These are phyloP conservation scores for Maconellicoccus hirsutus DNA, from an alignment of 1,140 invertebrate species.

Conservation along the genomic window DNA sequence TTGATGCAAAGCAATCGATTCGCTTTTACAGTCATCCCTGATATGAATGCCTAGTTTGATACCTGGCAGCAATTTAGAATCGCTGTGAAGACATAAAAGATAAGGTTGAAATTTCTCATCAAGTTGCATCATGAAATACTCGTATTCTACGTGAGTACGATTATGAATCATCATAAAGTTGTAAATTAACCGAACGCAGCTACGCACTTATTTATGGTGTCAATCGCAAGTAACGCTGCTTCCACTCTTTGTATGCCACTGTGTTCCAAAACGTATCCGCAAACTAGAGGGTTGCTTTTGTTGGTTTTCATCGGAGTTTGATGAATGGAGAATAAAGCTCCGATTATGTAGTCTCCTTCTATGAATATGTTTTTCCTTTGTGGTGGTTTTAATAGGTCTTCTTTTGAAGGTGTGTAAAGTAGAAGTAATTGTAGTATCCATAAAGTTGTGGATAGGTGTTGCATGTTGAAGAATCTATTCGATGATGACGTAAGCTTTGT, in stretches of 20 bases:
- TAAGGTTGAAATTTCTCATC: no score
- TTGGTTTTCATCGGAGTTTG: slow-evolving; percentile 44
- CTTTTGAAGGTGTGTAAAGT: no score
- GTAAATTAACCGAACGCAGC: no score
- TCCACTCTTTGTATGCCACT: slow-evolving; percentile 71
- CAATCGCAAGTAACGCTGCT: slow-evolving; percentile 46
- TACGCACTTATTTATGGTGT: slow-evolving; percentile 39
- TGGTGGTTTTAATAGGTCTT: not conserved
- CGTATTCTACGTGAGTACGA: no score
- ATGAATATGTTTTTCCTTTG: slow-evolving; percentile 36
- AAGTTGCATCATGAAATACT: no score
- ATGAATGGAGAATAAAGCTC: slow-evolving; percentile 62
- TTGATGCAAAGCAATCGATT: not conserved
- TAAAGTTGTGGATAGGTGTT: no score
- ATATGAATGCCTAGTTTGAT: not conserved
- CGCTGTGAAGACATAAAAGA: not conserved
- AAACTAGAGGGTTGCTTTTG: slow-evolving; percentile 39
- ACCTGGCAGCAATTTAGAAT: not conserved
- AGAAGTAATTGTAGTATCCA: no score
- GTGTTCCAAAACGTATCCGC: slow-evolving; percentile 53
- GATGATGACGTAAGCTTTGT: no score
- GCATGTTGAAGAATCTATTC: no score
- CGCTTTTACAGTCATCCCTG: not conserved
- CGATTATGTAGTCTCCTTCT: slow-evolving; percentile 56
- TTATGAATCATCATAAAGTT: no score